A percentile compares a stretch with the other conserved stretches of the same genome.
phyloP scores from a whole-genome alignment of 2,797 vertebrate species.

The Chrysolophus pictus region DNA sequence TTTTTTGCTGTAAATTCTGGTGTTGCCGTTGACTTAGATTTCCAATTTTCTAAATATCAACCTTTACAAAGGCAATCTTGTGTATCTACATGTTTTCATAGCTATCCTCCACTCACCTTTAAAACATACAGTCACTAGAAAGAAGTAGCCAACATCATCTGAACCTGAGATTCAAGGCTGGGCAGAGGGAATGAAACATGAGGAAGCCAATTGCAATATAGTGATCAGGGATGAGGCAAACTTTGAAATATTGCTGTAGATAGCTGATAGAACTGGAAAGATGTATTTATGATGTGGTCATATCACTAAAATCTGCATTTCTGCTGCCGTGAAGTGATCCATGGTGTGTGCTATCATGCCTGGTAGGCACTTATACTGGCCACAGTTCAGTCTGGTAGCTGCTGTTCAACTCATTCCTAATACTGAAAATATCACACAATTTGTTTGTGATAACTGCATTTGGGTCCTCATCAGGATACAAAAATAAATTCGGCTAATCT shows the following conservation, averaged over 20 bases:
- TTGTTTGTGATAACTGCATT: not conserved
- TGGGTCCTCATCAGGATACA: not conserved
- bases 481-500: not conserved
- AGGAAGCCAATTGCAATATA: not conserved
- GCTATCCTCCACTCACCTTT: not conserved
- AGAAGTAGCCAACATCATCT: not conserved
- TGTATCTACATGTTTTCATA: not conserved
- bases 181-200: not conserved
- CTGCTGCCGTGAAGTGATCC: not conserved
- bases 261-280: not conserved
- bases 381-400: not conserved
- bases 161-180: not conserved
- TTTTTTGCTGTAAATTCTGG: not conserved
- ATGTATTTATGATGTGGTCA: accelerated
- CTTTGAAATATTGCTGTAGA: not conserved
- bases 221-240: not conserved
- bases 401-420: not conserved
- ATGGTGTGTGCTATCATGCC: not conserved
- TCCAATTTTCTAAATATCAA: not conserved
- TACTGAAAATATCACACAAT: accelerated
- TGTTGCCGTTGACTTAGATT: not conserved
- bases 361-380: not conserved
- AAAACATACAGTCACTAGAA: not conserved
- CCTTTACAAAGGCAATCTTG: not conserved
- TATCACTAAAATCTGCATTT: not conserved